phyloP scores from a whole-genome alignment of 2,797 vertebrate genomes.

The Paramormyrops hopkinsi region DNA sequence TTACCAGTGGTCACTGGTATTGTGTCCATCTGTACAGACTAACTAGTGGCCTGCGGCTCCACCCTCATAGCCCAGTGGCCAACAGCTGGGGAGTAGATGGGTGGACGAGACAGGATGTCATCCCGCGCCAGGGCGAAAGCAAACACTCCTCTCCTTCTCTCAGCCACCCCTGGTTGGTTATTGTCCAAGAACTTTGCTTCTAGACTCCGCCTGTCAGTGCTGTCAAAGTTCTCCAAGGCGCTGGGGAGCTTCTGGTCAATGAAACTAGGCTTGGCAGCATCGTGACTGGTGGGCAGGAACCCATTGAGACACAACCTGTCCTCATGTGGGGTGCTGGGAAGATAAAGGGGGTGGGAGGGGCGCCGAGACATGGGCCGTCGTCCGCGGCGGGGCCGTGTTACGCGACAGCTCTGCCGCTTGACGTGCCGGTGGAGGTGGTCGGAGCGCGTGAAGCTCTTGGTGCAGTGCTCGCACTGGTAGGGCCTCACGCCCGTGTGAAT shows the following conservation, averaged over 20 bases:
- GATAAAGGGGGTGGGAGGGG: constrained; percentile 67
- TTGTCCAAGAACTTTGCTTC: constrained; percentile 69
- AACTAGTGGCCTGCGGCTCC: constrained; percentile 78
- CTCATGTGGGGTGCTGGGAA: constrained; percentile 51
- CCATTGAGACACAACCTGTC: constrained; percentile 51
- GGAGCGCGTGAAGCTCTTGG: constrained; percentile 96
- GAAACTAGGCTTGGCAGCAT: constrained; percentile 54
- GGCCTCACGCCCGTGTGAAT: constrained; percentile 94
- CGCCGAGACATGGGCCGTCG: constrained; percentile 81
- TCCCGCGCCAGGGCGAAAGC: constrained; percentile 79
- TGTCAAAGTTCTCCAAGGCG: constrained; percentile 51
- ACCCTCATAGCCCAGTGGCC: constrained; percentile 85
- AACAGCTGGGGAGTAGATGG: constrained; percentile 73
- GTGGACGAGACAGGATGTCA: constrained; percentile 71
- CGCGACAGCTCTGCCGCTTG: constrained; percentile 91
- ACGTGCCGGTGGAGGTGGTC: constrained; percentile 97
- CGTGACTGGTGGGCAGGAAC: constrained; percentile 42
- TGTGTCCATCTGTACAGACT: constrained; percentile 37
- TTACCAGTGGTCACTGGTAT: background rate
- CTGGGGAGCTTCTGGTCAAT: constrained; percentile 59
- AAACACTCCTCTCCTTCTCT: constrained; percentile 75
- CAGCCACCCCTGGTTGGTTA: constrained; percentile 72
- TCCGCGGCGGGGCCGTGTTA: constrained; percentile 77
- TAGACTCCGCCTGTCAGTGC: constrained; percentile 61
- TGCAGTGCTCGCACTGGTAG: constrained; percentile 97